phyloP scores from a whole-genome alignment of 2,888 invertebrate species.

The Sicus ferrugineus region DNA sequence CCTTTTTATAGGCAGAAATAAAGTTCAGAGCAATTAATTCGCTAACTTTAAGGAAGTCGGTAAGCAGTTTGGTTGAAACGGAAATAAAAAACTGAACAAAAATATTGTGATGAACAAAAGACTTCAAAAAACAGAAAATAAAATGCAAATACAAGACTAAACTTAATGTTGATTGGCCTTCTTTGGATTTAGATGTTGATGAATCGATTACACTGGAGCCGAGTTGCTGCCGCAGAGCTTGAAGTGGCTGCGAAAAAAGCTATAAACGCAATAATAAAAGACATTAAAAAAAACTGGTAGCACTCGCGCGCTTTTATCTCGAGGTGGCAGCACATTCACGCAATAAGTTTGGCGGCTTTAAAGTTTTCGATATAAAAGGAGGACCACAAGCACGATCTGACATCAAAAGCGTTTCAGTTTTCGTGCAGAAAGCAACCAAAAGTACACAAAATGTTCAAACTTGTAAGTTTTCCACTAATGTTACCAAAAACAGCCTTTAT shows the following conservation, averaged over 20 bases:
- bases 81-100: no score
- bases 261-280: background rate
- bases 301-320: background rate
- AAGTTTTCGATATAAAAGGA: conserved; percentile 39
- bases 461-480: conserved; percentile 29
- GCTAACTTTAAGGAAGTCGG: background rate
- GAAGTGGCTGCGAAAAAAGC: no score
- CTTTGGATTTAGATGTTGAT: background rate
- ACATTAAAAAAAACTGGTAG: conserved; percentile 1
- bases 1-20: no score
- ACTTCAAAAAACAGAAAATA: no score
- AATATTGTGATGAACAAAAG: no score
- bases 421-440: conserved; percentile 17
- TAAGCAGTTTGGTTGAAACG: background rate
- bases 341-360: background rate
- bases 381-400: background rate
- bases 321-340: background rate
- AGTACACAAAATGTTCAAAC: conserved; percentile 37
- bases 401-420: conserved; percentile 37
- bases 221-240: no score
- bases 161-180: background rate
- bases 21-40: no score
- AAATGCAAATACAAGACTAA: background rate
- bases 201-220: no score
- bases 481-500: background rate